Evolutionary conservation across 2,113 vertebrate genomes (phyloP), one percentile per base, ranked within the genome.

Genomic region (Corvus hawaiiensis): DNA sequence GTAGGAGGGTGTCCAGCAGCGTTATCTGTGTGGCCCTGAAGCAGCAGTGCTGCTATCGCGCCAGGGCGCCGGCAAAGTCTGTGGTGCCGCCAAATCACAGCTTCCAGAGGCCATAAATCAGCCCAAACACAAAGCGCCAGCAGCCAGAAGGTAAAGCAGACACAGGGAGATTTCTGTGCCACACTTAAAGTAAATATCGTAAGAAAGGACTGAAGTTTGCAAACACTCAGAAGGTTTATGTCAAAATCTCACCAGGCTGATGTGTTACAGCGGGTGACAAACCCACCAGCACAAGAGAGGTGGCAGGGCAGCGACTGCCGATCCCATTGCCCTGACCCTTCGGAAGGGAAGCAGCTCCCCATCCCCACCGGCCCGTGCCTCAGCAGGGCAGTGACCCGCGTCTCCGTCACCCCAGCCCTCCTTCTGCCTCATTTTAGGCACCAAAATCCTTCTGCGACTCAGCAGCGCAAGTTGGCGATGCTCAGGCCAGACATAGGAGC

Each of bases 201-300:
- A 19, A 20, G 23, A 68, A 49, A 66, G 26, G 68, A 33, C 28
- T 28, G 4, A 58, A 74, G 76, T 66, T 67, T 22, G 74, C 5
- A 46, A 78, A 67, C 4, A 6, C 5, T 46, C 48, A 19, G 66
- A 49, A 22, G 41, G 7, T 61, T 52, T 11, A 9, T 9, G 27
- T 10, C 62, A 51, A 62, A 79, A 51, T 11, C 72, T 33, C 55
- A 8, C 39, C 43, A 15, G 2, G 19, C 10, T n/a, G 4, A 41
- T 1, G 2, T 8, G 2, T 15, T 23, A n/a, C 6, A 3, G 52
- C 1, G 0, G 32, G 61, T n/a, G 16, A 17, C 56, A 72, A 64
- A 59, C 5, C 3, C 9, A 43, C 7, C 56, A n/a, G 46, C 49
- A 9, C 0, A 4, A 41, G n/a, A 51, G 11, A 54, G 2, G 1